Conservation (phyloP, 2,113 vertebrate genomes). For the Hylia prasina region DNA sequence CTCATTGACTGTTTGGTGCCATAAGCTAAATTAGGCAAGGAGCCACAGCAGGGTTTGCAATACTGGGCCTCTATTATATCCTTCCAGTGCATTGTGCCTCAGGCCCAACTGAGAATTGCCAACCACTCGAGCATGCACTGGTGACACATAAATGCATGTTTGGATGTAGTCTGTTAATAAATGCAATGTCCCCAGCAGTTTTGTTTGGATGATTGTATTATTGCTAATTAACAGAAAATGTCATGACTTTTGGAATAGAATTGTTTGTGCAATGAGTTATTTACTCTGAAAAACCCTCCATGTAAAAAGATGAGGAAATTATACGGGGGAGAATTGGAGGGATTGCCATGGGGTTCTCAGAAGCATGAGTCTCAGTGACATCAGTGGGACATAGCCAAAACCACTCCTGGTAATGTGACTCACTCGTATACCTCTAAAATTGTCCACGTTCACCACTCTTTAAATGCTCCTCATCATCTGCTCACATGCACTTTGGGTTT, state of each 20-base stretch:
- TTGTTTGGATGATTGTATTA: slow-evolving; percentile 35
- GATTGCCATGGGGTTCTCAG: not conserved
- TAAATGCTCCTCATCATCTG: not conserved
- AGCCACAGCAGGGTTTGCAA: slow-evolving; percentile 5
- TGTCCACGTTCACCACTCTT: not conserved
- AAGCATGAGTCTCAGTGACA: not conserved
- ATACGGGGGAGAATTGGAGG: not conserved
- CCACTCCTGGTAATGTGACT: slow-evolving; percentile 1
- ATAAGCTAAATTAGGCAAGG: slow-evolving; percentile 54
- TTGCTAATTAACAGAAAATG: slow-evolving; percentile 58
- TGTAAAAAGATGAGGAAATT: not conserved
- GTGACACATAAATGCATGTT: slow-evolving; percentile 52
- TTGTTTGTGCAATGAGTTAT: slow-evolving; percentile 12
- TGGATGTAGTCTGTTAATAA: slow-evolving; percentile 18
- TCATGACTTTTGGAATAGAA: slow-evolving; percentile 37
- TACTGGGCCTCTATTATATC: not conserved
- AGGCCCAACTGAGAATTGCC: not conserved
- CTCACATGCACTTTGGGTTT: not conserved
- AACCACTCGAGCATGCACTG: slow-evolving; percentile 5
- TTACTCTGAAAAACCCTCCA: not conserved
- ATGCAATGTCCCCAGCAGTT: slow-evolving; percentile 33
- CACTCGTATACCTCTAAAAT: not conserved
- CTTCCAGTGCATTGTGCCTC: slow-evolving; percentile 7
- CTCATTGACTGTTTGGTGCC: slow-evolving; percentile 47
- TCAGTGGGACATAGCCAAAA: not conserved